A percentile compares a stretch with the other conserved stretches of the same genome.
phyloP scores from a whole-genome alignment of 2,888 invertebrate species.

The Ametastegia equiseti region DNA sequence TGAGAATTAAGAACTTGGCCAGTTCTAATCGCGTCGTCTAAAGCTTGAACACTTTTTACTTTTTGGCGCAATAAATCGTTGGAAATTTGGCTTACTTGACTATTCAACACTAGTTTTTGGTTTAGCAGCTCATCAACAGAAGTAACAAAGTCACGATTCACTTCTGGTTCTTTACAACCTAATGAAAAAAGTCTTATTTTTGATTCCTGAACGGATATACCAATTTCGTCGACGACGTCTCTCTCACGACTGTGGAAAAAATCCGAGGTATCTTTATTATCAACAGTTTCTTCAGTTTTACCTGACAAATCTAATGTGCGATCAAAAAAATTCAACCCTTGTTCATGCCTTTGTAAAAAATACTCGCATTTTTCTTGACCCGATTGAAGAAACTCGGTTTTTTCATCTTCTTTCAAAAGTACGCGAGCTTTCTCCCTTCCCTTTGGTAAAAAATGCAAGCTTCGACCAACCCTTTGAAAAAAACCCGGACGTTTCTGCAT shows the following conservation, averaged over 20 bases:
- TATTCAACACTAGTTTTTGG: slow-evolving; percentile 43
- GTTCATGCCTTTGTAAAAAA: slow-evolving; percentile 64
- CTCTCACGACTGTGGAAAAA: slow-evolving; percentile 11
- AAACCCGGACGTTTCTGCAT: slow-evolving; percentile 63
- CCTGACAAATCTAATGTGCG: slow-evolving; percentile 49
- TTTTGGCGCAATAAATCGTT: slow-evolving; percentile 14
- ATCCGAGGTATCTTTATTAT: slow-evolving; percentile 20
- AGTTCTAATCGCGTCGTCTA: not conserved
- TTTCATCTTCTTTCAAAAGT: slow-evolving; percentile 54
- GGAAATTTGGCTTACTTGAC: slow-evolving; percentile 41
- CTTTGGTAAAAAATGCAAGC: slow-evolving; percentile 68
- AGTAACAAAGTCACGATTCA: slow-evolving; percentile 15
- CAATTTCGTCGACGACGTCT: not conserved
- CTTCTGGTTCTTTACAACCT: not conserved
- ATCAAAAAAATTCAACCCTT: slow-evolving; percentile 62
- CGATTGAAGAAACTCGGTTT: slow-evolving; percentile 58
- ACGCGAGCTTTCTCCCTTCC: slow-evolving; percentile 61
- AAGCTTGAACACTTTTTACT: not conserved
- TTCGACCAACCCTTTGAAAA: slow-evolving; percentile 67
- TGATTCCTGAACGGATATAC: slow-evolving; percentile 13
- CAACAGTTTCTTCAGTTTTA: not conserved
- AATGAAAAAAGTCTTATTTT: slow-evolving; percentile 31
- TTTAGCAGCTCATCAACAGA: slow-evolving; percentile 40
- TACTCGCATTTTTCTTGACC: slow-evolving; percentile 66
- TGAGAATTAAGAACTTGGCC: not conserved